phyloP scores from a whole-genome alignment of 2,113 vertebrate genomes.

The Pollimyrus isidori region DNA sequence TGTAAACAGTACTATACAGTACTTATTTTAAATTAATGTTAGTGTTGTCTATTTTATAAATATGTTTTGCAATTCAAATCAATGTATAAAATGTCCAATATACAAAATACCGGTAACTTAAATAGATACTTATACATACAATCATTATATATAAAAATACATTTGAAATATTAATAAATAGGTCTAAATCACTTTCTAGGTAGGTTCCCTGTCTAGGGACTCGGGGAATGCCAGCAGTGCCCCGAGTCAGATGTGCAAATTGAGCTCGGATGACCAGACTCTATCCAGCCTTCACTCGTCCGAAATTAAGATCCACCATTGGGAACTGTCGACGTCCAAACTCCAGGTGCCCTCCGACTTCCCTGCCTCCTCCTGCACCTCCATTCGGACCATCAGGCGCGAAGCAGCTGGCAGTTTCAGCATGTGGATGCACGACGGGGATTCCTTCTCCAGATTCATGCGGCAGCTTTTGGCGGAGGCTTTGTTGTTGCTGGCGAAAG shows the following conservation, averaged over 20 bases:
- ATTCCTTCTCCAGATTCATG: constrained; percentile 19
- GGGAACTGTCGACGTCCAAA: constrained; percentile 31
- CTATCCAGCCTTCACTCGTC: constrained; percentile 11
- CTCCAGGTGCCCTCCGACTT: constrained; percentile 25
- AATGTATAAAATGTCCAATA: background rate
- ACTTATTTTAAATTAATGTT: constrained; percentile 1
- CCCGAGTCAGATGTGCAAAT: constrained; percentile 4
- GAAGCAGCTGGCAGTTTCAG: fast-evolving
- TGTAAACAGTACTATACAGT: constrained; percentile 24
- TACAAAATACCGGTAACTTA: constrained; percentile 15
- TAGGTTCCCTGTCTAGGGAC: background rate
- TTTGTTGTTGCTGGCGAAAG: background rate
- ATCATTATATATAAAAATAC: background rate
- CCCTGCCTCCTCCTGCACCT: fast-evolving
- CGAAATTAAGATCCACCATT: constrained; percentile 51
- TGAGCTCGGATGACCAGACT: background rate
- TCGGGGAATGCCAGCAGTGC: background rate
- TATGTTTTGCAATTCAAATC: constrained; percentile 18
- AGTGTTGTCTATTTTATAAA: constrained; percentile 10
- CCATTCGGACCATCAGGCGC: constrained; percentile 26
- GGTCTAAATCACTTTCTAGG: background rate
- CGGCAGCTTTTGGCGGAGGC: constrained; percentile 25
- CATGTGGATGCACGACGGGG: constrained; percentile 49
- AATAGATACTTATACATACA: background rate
- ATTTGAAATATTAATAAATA: constrained; percentile 16